phyloP scores from a whole-genome alignment of 2,113 vertebrate species.

The Podilymbus podiceps region DNA sequence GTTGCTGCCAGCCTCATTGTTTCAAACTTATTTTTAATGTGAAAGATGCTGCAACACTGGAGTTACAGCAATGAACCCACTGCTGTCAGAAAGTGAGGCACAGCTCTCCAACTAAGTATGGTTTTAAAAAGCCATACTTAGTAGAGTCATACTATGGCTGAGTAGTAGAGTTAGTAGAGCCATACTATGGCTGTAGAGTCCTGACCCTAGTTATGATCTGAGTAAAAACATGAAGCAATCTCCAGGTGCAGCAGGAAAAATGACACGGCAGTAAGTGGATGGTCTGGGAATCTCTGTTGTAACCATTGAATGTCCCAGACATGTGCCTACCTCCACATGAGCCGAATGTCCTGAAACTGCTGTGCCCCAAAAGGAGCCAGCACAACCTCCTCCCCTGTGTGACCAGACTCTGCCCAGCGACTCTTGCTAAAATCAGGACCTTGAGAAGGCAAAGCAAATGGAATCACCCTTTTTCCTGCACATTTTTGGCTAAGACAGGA shows the following conservation, averaged over 20 bases:
- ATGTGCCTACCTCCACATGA: not conserved
- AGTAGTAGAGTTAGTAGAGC: not conserved
- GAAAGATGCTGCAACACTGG: not conserved
- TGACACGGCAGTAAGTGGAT: not conserved
- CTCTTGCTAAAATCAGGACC: not conserved
- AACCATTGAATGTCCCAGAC: not conserved
- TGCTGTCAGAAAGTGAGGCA: not conserved
- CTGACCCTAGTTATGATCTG: accelerated
- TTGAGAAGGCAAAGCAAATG: not conserved
- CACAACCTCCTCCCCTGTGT: accelerated
- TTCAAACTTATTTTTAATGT: not conserved
- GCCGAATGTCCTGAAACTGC: not conserved
- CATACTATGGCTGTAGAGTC: not conserved
- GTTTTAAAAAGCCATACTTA: not conserved
- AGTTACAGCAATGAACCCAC: not conserved
- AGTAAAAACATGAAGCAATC: not conserved
- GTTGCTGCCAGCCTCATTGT: not conserved
- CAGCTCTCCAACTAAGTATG: not conserved
- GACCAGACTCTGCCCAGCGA: not conserved
- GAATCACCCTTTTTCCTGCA: not conserved
- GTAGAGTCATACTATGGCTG: not conserved
- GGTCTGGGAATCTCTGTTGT: not conserved
- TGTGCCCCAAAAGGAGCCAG: not conserved
- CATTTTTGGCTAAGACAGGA: not conserved
- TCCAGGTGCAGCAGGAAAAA: not conserved